These are phyloP conservation scores for Malthinus seriepunctatus DNA, from an alignment of 2,888 invertebrate genomes.

Conservation along the genomic window DNA sequence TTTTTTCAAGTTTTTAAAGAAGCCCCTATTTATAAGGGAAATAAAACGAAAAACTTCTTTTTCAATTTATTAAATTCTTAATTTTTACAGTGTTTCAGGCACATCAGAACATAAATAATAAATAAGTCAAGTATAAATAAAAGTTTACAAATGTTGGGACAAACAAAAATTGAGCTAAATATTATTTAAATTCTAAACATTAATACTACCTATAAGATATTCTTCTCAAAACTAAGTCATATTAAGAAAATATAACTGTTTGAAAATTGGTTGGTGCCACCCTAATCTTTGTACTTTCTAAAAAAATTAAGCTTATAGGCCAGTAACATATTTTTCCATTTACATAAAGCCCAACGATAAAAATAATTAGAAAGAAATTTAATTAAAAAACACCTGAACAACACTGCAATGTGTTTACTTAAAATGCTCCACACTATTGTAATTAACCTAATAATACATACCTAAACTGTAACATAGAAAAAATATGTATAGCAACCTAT, in stretches of 20 bases:
- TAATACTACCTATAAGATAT: slow-evolving; percentile 27
- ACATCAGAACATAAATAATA: slow-evolving; percentile 41
- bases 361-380: no score
- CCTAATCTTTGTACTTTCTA: neutral
- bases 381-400: no score
- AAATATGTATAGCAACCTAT: slow-evolving; percentile 14
- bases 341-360: no score
- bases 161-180: slow-evolving; percentile 22
- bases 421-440: no score
- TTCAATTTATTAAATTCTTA: slow-evolving; percentile 39
- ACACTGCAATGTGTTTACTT: no score
- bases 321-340: no score
- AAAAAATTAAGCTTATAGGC: neutral
- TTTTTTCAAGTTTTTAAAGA: no score
- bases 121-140: slow-evolving; percentile 36
- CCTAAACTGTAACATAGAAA: slow-evolving; percentile 3
- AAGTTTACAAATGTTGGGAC: slow-evolving; percentile 15
- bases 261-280: slow-evolving; percentile 14
- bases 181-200: slow-evolving; percentile 21
- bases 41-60: neutral
- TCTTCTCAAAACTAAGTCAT: slow-evolving; percentile 13
- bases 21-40: neutral
- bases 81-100: slow-evolving; percentile 40
- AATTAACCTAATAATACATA: neutral
- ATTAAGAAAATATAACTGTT: slow-evolving; percentile 19